Base-by-base conservation (phyloP, 2,797 vertebrate genomes). In the Sebastes nivosus region DNA sequence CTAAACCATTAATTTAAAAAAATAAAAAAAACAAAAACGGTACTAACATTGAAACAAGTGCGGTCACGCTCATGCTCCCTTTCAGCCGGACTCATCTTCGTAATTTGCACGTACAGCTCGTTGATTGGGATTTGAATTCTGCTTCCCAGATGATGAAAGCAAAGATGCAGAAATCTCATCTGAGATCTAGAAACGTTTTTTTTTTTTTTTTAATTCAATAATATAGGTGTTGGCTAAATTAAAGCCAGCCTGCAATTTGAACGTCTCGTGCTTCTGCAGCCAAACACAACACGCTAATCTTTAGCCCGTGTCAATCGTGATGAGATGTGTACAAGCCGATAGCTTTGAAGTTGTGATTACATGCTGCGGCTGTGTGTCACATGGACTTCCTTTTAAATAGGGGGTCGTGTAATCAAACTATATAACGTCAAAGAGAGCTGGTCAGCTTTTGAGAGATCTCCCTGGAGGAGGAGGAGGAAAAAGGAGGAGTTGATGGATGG, bases 311-410 rank as follows among this genome's bases (percentile, higher is more conserved):
- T 74, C 80, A 6, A 6, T 14, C 5, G 74, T 1, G 76, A 82
- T 82, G 86, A 83, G 58, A 80, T 61, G 3, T 2, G 60, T 34
- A 46, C 27, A 12, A 57, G 64, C 14, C 2, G 4, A 25, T 34
- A 16, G 67, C 85, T 90, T 91, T 91, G 90, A 92, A 84, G 78
- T 54, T 4, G 32, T 80, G 87, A 86, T 89, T 86, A 63, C 80
- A 46, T 11, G 67, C 38, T 14, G 68, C 38, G 60, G 75, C 83
- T 79, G 80, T 59, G 34, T 88, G 84, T 92, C 84, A 52, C 81
- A 86, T 64, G 82, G 82, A 81, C 84, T 78, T 89, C 75, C 81
- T 78, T 78, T 46, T 61, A 32, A 79, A 42, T 14, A 42, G 24
- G 22, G 69, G 68, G 69, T 36, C 22, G 8, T 7, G 66, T 63